These are phyloP conservation scores for Pyrrhura leucotis DNA, from an alignment of 2,797 vertebrate genomes.

Conservation along the genomic window DNA sequence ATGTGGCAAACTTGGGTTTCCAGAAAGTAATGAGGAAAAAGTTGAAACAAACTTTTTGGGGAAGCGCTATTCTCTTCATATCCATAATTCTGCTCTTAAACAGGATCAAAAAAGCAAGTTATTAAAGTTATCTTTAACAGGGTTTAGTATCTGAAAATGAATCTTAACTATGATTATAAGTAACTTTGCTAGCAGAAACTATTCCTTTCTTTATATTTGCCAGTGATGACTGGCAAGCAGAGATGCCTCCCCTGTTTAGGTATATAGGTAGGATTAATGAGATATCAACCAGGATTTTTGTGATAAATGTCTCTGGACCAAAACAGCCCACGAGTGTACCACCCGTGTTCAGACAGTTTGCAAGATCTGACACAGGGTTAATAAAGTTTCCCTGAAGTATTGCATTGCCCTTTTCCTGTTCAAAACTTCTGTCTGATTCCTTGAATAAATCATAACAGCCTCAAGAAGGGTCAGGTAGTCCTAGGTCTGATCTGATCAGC, in stretches of 20 bases:
- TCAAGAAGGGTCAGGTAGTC: not conserved
- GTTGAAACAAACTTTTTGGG: not conserved
- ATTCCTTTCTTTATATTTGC: not conserved
- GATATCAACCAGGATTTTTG: not conserved
- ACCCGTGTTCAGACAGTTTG: not conserved
- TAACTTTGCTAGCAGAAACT: not conserved
- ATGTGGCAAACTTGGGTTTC: not conserved
- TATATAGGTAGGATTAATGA: not conserved
- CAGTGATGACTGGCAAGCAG: not conserved
- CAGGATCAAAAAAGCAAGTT: not conserved
- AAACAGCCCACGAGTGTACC: not conserved
- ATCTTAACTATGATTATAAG: not conserved
- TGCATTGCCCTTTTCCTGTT: not conserved
- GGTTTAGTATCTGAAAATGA: not conserved
- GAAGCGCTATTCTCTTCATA: not conserved
- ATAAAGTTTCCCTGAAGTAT: not conserved
- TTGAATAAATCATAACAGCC: slow-evolving; percentile 25
- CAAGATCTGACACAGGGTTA: not conserved
- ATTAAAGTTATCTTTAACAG: not conserved
- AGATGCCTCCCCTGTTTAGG: not conserved
- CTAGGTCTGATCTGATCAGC: not conserved
- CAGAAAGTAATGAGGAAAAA: not conserved
- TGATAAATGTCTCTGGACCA: not conserved
- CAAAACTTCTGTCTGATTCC: not conserved
- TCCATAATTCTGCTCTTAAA: not conserved